Evolutionary conservation across 1,140 invertebrate species (phyloP), one percentile per base, ranked within the genome.

Genomic region (Mya arenaria): DNA sequence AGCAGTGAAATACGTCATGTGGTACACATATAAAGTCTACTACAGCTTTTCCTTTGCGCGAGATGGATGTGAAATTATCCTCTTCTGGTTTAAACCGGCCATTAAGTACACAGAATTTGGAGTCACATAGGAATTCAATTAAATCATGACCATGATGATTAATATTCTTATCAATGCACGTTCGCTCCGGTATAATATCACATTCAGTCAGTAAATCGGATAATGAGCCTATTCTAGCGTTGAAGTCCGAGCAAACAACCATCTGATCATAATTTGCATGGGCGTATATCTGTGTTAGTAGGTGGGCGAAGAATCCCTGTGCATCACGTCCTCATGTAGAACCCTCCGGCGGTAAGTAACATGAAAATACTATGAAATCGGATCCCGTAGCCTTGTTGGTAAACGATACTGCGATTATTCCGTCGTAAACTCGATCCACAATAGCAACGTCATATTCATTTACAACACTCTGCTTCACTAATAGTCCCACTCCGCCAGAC

Each of bases 71-170:
- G 48, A 17, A 69, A 28, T 41, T 68, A 32, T 58, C 77, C 17
- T 41, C 36, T 19, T 58, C 65, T n/a, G n/a, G n/a, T n/a, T n/a
- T n/a, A 10, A 34, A 30, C 15, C 32, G 60, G 25, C 60, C 60
- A 62, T 62, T 62, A 17, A 62, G 32, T 1, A 71, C 34, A 71
- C 34, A 74, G 23, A 32, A 36, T 39, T 83, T 66, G 3, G 71
- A 44, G 10, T 83, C 81, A 34, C 66, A 48, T 36, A 75, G 19
- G 37, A 83, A 83, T 15, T 79, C 77, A 23, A 69, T 34, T 0
- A 79, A 69, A 13, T 66, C 77, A 13, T 79, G 77, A 55, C 77
- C 77, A 58, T 69, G 65, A n/a, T 60, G 63, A 58, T 79, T 79
- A 5, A 55, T 37, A 19, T 6, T 79, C 6, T 68, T 69, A 37